Evolutionary conservation across 1,140 invertebrate genomes (phyloP).

Genomic region (Saxidomus purpurata): DNA sequence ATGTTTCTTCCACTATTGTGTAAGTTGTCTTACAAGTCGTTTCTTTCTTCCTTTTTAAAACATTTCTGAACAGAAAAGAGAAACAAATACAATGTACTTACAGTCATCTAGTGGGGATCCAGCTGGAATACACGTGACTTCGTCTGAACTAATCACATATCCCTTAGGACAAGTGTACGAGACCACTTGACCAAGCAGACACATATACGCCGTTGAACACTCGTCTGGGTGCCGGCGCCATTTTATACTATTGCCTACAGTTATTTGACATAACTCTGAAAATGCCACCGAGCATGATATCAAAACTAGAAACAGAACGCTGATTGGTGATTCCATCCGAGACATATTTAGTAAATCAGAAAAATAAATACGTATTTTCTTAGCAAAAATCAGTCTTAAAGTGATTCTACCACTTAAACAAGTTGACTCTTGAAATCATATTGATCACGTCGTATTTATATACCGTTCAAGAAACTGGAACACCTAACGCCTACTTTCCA

Average conservation of each 20-base stretch:
- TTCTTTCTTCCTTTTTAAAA: no score
- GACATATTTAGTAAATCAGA: no score
- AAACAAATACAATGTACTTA: conserved; percentile 53
- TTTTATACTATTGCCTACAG: background rate
- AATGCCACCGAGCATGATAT: background rate
- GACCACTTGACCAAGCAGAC: conserved; percentile 37
- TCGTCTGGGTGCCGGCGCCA: conserved; percentile 43
- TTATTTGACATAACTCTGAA: conserved; percentile 8
- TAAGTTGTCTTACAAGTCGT: no score
- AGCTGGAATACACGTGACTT: conserved; percentile 18
- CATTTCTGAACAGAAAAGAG: no score
- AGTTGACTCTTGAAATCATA: background rate
- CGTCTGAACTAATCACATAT: conserved; percentile 38
- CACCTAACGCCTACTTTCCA: background rate
- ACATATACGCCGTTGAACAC: conserved; percentile 45
- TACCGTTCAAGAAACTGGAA: background rate
- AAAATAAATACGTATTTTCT: no score
- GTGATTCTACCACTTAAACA: no score
- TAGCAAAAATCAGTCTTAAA: no score
- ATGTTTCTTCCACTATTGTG: no score
- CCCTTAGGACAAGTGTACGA: conserved; percentile 50
- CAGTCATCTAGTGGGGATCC: conserved; percentile 52
- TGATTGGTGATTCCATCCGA: background rate
- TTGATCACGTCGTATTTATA: background rate
- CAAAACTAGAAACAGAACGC: background rate